Evolutionary conservation across 2,797 vertebrate genomes (phyloP), one percentile per base, ranked within the genome.

Genomic region (Synanceia verrucosa): DNA sequence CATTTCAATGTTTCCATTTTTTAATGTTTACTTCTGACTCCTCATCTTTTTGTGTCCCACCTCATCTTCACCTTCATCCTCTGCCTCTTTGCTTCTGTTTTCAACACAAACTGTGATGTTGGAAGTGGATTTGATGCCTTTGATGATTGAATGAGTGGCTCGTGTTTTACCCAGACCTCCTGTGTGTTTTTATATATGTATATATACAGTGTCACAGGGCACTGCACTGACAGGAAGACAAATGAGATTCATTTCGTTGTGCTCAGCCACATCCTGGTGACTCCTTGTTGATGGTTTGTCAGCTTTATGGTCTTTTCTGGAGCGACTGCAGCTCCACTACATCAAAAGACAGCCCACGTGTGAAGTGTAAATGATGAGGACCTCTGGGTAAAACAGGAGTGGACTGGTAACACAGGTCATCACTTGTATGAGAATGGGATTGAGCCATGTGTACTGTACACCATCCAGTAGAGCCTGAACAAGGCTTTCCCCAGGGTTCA

Each of bases 301-400:
- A 19, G 12, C 11, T 28, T 73, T 67, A 29, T 67, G 65, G 47
- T 28, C 10, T 29, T 58, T 29, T 64, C 2, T 37, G 44, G 8
- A n/a, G n/a, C n/a, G 14, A 56, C 68, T 62, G 34, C 23, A 60
- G 41, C 47, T 70, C 12, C 26, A 1, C 34, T 24, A 43, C 21
- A 71, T 79, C 31, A 51, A 64, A 72, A 57, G 12, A 34, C 1
- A 1, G 13, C 33, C 74, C 5, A 18, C 29, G 6, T 24, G 4
- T 55, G 11, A 56, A 59, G 60, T 33, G 70, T 65, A 39, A 55
- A 76, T 21, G 4, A n/a, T 6, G 31, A 73, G 48, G 73, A 71
- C 61, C 59, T 86, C 64, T 86, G 89, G 90, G 88, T 92, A 84
- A 90, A 94, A 85, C 86, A 79, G 73, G 71, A 62, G 67, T 44